Evolutionary conservation across 2,113 vertebrate species (phyloP).

Genomic region (Chrysochloris asiatica): DNA sequence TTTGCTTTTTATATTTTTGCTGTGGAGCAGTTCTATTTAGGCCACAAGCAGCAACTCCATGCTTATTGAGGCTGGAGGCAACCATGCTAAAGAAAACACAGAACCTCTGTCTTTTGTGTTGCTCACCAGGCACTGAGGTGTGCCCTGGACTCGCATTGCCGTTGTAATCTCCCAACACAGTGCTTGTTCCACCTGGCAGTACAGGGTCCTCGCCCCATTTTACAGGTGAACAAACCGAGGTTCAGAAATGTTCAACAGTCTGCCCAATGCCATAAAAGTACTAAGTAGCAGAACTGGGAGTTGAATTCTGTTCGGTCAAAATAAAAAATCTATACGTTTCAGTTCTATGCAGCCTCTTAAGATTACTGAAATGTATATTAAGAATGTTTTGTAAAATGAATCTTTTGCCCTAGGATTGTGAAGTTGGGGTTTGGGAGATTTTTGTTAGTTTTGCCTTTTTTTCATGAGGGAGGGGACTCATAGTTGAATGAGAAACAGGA

Average conservation of each 20-base stretch:
- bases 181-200: not conserved
- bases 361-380: slow-evolving; percentile 5
- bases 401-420: slow-evolving; percentile 51
- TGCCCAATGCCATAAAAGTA: not conserved
- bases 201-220: not conserved
- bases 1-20: slow-evolving; percentile 39
- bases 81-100: not conserved
- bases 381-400: slow-evolving; percentile 31
- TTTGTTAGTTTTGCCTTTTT: not conserved
- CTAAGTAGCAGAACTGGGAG: not conserved
- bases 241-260: not conserved
- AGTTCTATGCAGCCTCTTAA: not conserved
- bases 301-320: not conserved
- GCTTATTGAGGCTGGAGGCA: not conserved
- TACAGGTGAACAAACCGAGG: not conserved
- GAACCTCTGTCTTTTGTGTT: accelerated
- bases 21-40: not conserved
- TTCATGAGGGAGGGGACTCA: not conserved
- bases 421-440: not conserved
- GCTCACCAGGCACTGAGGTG: not conserved
- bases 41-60: not conserved
- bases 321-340: not conserved
- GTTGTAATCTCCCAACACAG: not conserved
- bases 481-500: slow-evolving; percentile 50
- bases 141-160: not conserved